Evolutionary conservation across 2,888 invertebrate species (phyloP).

Genomic region (Platyscelio sp.): DNA sequence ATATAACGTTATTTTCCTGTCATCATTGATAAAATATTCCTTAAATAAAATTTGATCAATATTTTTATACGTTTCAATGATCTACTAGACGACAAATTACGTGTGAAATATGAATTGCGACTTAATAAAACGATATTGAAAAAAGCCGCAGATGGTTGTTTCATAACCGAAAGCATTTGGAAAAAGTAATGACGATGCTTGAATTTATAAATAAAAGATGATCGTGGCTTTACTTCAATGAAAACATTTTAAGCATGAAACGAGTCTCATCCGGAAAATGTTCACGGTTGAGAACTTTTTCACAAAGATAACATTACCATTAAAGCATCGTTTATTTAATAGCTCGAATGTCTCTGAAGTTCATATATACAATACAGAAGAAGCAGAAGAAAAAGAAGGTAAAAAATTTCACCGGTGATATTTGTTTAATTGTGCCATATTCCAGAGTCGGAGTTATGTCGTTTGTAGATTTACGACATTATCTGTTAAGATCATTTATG

Average conservation of each 20-base stretch:
- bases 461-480: background rate
- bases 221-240: conserved; percentile 48
- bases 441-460: background rate
- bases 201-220: conserved; percentile 64
- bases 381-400: background rate
- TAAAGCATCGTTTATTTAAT: conserved; percentile 57
- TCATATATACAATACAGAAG: conserved; percentile 2
- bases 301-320: conserved; percentile 64
- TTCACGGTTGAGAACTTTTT: conserved; percentile 57
- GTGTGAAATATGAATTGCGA: background rate
- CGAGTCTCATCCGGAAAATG: conserved; percentile 53
- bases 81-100: conserved; percentile 34
- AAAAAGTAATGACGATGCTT: conserved; percentile 51
- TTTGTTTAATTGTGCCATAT: conserved; percentile 24
- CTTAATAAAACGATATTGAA: conserved; percentile 32
- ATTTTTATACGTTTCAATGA: too few species aligned
- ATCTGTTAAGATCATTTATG: too few species aligned
- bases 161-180: conserved; percentile 25
- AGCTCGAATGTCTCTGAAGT: conserved; percentile 41
- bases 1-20: too few species aligned
- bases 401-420: conserved; percentile 3
- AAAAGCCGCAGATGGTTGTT: conserved; percentile 31
- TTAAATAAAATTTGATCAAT: too few species aligned
- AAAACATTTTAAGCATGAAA: conserved; percentile 55
- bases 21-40: too few species aligned